Conservation (phyloP, 2,797 vertebrate species). For the Nannoperca obscura region DNA sequence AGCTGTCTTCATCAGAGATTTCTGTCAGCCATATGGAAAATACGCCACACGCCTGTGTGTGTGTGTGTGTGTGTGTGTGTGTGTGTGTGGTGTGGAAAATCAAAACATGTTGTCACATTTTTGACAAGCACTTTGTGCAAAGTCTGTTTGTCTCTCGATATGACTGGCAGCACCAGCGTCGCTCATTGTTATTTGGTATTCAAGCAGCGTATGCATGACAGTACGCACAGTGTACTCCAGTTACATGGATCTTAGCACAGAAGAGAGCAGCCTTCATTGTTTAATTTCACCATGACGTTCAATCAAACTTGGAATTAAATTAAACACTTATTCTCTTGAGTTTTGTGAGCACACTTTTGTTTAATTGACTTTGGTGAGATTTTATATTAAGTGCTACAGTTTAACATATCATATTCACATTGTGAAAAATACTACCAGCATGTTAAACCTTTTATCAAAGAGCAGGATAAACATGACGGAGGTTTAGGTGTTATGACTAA, state of each 20-base stretch:
- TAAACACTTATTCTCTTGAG: not conserved
- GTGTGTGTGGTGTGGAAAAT: constrained; percentile 18
- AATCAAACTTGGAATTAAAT: not conserved
- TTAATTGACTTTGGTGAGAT: not conserved
- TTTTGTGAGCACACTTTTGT: not conserved
- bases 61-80: not conserved
- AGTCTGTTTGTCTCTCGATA: constrained; percentile 13
- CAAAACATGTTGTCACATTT: constrained; percentile 28
- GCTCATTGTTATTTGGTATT: constrained; percentile 44
- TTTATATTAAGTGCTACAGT: not conserved
- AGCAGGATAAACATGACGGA: not conserved
- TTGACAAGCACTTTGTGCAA: constrained; percentile 33
- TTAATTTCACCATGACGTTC: not conserved
- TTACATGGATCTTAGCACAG: not conserved
- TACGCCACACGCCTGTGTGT: not conserved
- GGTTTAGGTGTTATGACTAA: not conserved
- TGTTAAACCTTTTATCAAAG: not conserved
- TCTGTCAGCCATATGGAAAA: not conserved
- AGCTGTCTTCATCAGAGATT: not conserved
- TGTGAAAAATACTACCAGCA: not conserved
- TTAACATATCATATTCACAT: not conserved
- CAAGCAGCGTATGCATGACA: constrained; percentile 18
- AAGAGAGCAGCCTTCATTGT: not conserved
- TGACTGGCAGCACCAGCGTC: constrained; percentile 11
- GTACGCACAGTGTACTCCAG: not conserved